phyloP scores from a whole-genome alignment of 2,888 invertebrate species.

The Bruchidius siliquastri region DNA sequence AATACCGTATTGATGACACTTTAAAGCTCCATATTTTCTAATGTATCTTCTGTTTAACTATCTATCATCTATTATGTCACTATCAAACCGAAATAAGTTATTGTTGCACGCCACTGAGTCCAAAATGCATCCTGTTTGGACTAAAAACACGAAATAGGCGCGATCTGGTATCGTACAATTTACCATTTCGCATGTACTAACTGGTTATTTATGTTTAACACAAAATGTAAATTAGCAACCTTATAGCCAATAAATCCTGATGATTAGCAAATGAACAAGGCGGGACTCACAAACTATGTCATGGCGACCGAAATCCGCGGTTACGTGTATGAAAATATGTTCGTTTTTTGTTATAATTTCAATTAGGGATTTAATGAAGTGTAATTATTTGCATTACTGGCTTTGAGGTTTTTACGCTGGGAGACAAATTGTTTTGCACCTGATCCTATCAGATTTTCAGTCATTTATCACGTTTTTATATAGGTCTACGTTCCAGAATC shows the following conservation, averaged over 20 bases:
- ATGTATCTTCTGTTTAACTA: too few species aligned
- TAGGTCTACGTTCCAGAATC: too few species aligned
- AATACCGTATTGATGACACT: too few species aligned
- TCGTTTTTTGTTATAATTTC: neutral
- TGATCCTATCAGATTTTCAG: too few species aligned
- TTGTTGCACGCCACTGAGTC: neutral
- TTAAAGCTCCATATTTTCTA: too few species aligned
- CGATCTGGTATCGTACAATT: slow-evolving; percentile 8
- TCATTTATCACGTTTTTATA: too few species aligned
- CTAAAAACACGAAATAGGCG: slow-evolving; percentile 6
- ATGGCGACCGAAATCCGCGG: neutral
- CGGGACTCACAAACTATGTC: slow-evolving; percentile 1
- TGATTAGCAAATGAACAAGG: slow-evolving; percentile 31
- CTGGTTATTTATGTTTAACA: slow-evolving; percentile 20
- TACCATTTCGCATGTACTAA: slow-evolving; percentile 3
- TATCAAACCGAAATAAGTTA: too few species aligned
- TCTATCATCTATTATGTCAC: too few species aligned
- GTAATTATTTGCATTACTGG: neutral
- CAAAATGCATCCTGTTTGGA: neutral
- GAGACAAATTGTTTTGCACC: neutral
- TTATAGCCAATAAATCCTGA: slow-evolving; percentile 30
- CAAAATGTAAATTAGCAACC: slow-evolving; percentile 29
- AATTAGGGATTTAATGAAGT: neutral
- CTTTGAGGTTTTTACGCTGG: neutral
- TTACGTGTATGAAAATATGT: neutral